Conservation (phyloP, 1,140 invertebrate species). For the Berghia stephanieae region DNA sequence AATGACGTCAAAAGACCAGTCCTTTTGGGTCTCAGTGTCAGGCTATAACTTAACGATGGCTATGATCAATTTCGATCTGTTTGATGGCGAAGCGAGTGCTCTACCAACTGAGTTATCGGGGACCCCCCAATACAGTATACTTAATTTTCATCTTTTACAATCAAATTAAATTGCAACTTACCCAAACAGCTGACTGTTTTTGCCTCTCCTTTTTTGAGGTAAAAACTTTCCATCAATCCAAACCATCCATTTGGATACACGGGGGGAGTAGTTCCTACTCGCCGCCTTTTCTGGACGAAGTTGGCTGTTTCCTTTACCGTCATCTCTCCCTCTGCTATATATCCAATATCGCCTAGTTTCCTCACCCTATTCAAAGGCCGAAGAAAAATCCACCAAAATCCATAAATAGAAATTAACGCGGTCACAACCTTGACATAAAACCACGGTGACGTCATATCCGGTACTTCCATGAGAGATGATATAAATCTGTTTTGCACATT, state of each 20-base stretch:
- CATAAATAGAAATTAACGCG: conserved; percentile 31
- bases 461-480: conserved; percentile 28
- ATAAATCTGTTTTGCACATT: conserved; percentile 29
- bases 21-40: too few relatives aligned
- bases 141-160: too few relatives aligned
- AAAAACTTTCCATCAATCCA: conserved; percentile 76
- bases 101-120: too few relatives aligned
- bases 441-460: conserved; percentile 37
- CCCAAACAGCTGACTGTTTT: conserved; percentile 77
- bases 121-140: too few relatives aligned
- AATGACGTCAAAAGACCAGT: too few relatives aligned
- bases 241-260: conserved; percentile 93
- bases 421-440: conserved; percentile 40
- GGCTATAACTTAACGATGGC: too few relatives aligned
- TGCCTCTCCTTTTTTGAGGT: conserved; percentile 73
- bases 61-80: too few relatives aligned
- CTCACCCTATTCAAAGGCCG: conserved; percentile 54
- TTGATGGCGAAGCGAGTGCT: too few relatives aligned
- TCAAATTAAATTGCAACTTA: too few relatives aligned
- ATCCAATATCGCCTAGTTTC: conserved; percentile 68
- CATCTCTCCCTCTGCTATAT: conserved; percentile 58
- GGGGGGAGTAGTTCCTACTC: conserved; percentile 71
- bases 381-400: conserved; percentile 45
- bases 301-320: conserved; percentile 63
- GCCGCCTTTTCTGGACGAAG: conserved; percentile 66